A percentile compares a stretch with the other conserved stretches of the same genome.
phyloP scores from a whole-genome alignment of 1,140 invertebrate genomes.

The Drosophila sproati region DNA sequence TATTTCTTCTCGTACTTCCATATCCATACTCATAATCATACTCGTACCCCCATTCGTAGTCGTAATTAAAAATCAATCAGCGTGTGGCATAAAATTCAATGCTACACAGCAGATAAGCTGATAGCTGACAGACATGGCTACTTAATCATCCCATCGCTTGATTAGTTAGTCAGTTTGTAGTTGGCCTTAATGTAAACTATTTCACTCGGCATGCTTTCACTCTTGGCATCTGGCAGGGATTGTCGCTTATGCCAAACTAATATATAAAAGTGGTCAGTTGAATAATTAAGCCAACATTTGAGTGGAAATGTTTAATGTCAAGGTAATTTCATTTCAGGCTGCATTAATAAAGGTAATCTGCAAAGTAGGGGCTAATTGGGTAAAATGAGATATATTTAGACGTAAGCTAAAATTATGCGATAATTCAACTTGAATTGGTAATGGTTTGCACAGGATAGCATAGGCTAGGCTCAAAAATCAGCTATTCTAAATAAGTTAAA shows the following conservation, averaged over 20 bases:
- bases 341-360: too few species aligned
- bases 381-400: too few species aligned
- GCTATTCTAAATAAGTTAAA: too few species aligned
- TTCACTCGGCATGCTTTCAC: neutral
- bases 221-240: neutral
- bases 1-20: too few species aligned
- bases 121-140: slow-evolving; percentile 15
- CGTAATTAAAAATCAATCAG: slow-evolving; percentile 79
- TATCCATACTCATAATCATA: too few species aligned
- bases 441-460: too few species aligned
- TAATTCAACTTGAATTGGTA: too few species aligned
- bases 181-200: neutral
- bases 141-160: neutral
- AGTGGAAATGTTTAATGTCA: neutral
- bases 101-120: slow-evolving; percentile 24
- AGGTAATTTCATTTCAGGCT: neutral
- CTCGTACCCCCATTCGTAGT: neutral
- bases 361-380: too few species aligned
- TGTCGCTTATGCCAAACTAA: neutral
- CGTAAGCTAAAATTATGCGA: too few species aligned
- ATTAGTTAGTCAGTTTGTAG: neutral
- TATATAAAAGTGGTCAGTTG: neutral
- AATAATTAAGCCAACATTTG: neutral
- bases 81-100: slow-evolving; percentile 60
- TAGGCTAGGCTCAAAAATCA: too few species aligned